Evolutionary conservation across 2,113 vertebrate genomes (phyloP).

Genomic region (Ifrita kowaldi): DNA sequence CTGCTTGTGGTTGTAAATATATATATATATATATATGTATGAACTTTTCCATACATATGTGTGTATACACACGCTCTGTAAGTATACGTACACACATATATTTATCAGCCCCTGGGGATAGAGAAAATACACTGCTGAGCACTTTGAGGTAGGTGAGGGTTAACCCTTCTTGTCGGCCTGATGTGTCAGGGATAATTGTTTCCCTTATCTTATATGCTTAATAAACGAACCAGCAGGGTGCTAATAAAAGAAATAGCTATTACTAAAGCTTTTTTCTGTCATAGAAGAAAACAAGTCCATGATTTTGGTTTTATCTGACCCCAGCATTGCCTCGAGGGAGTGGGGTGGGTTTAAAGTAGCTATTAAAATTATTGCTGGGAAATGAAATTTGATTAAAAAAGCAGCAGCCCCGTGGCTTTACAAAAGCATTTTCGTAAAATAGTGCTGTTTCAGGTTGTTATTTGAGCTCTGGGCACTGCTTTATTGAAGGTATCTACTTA

Average conservation of each 20-base stretch:
- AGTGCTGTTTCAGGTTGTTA: background rate
- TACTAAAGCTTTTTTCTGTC: background rate
- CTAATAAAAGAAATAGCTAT: conserved; percentile 10
- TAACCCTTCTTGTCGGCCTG: background rate
- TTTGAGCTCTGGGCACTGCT: background rate
- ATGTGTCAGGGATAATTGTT: background rate
- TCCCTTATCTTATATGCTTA: background rate
- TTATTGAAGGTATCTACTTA: background rate
- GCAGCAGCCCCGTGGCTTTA: background rate
- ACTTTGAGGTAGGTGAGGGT: background rate
- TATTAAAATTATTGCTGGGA: conserved; percentile 17
- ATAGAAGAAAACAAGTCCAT: background rate
- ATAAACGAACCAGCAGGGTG: background rate
- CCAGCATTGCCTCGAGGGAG: background rate
- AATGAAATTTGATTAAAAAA: conserved; percentile 29
- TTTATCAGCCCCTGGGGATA: background rate
- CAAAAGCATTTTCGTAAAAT: background rate
- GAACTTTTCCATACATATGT: rapidly evolving
- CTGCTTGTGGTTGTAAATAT: rapidly evolving
- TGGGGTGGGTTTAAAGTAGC: background rate
- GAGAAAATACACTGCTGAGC: background rate
- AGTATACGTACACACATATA: rapidly evolving
- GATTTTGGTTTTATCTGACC: background rate
- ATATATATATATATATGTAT: rapidly evolving
- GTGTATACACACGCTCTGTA: rapidly evolving